Conservation (phyloP, 2,797 vertebrate genomes). For the Molossus alvarezi region DNA sequence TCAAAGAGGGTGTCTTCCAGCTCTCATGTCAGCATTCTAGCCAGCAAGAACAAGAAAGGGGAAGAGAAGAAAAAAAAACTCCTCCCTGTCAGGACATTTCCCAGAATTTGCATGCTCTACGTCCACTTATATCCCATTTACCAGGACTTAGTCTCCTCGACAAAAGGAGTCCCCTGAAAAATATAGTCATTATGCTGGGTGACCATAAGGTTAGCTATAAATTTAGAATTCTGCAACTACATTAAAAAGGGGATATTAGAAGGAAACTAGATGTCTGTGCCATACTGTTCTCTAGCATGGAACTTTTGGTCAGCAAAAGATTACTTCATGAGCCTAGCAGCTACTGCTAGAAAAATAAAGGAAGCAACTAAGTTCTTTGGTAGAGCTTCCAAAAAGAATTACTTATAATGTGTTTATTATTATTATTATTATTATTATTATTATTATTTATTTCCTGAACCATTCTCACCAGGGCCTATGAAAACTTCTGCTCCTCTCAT, state of each 20-base stretch:
- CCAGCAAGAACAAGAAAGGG: background rate
- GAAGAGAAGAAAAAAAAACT: background rate
- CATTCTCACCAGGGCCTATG: background rate
- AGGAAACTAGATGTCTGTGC: background rate
- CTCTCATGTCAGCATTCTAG: background rate
- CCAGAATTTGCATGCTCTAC: background rate
- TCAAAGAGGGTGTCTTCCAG: background rate
- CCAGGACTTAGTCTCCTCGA: background rate
- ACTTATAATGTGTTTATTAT: background rate
- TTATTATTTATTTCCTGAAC: background rate
- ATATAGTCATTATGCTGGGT: background rate
- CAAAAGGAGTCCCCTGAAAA: background rate
- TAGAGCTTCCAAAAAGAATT: slow-evolving; percentile 26
- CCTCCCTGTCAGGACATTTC: background rate
- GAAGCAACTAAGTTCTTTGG: background rate
- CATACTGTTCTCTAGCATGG: background rate
- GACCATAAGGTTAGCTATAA: background rate
- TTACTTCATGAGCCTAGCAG: background rate
- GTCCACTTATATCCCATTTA: background rate
- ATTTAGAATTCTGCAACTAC: slow-evolving; percentile 17
- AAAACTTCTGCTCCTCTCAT: background rate
- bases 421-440: too few relatives aligned
- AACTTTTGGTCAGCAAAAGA: slow-evolving; percentile 7
- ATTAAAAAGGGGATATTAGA: background rate
- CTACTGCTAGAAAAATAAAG: slow-evolving; percentile 26